Conservation (phyloP, 2,113 vertebrate species). For the Oreochromis tanganicae region DNA sequence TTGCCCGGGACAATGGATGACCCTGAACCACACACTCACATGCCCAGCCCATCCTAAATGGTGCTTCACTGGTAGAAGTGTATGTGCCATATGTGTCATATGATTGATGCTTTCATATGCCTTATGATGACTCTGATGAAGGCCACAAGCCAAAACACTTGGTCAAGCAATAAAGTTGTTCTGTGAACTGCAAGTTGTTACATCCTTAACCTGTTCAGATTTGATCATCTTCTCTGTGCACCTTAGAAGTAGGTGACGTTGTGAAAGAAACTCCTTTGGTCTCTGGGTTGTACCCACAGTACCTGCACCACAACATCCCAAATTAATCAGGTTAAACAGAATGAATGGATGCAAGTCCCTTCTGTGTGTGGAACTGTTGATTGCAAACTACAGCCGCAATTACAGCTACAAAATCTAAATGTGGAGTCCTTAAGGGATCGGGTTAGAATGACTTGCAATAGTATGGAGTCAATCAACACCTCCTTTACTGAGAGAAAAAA, state of each 20-base stretch:
- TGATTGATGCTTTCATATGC: background rate
- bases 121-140: background rate
- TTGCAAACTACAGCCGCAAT: background rate
- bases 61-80: background rate
- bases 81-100: background rate
- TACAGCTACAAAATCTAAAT: background rate
- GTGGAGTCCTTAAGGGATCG: background rate
- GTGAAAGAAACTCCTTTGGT: background rate
- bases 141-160: background rate
- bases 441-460: background rate
- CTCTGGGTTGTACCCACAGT: background rate
- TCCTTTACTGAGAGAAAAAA: background rate
- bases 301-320: background rate
- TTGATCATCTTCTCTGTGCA: background rate
- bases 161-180: background rate
- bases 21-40: background rate
- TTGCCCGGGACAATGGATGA: background rate
- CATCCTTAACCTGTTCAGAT: background rate
- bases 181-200: background rate
- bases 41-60: background rate
- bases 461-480: constrained; percentile 35
- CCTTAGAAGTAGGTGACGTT: background rate
- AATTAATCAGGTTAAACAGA: background rate
- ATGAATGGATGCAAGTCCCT: background rate
- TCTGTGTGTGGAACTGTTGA: background rate